Evolutionary conservation across 2,113 vertebrate genomes (phyloP).

Genomic region (Limanda limanda): DNA sequence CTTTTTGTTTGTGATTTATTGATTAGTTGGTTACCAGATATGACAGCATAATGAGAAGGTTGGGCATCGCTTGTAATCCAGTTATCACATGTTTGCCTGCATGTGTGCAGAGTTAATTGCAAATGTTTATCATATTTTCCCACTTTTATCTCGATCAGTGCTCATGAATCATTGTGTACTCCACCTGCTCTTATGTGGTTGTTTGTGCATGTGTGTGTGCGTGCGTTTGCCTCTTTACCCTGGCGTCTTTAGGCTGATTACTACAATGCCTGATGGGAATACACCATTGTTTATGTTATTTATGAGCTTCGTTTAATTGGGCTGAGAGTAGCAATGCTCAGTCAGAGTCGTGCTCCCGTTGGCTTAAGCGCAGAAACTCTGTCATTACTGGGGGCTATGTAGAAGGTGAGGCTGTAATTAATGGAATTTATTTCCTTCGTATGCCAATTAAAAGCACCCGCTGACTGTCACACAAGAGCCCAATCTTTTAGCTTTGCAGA

Average conservation of each 20-base stretch:
- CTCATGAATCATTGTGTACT: background rate
- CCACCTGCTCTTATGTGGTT: slow-evolving; percentile 2
- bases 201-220: slow-evolving; percentile 18
- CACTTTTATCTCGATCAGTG: slow-evolving; percentile 18
- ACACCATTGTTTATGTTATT: slow-evolving; percentile 74
- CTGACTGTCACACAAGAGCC: slow-evolving; percentile 10
- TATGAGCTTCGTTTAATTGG: slow-evolving; percentile 74
- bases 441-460: slow-evolving; percentile 14
- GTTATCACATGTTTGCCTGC: background rate
- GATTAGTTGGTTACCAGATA: background rate
- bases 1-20: background rate
- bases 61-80: background rate
- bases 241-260: slow-evolving; percentile 65
- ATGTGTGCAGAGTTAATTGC: background rate
- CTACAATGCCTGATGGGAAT: slow-evolving; percentile 62
- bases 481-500: background rate
- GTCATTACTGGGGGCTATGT: slow-evolving; percentile 20
- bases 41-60: background rate
- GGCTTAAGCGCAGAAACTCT: slow-evolving; percentile 12
- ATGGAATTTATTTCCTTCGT: slow-evolving; percentile 44
- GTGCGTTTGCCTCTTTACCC: slow-evolving; percentile 19
- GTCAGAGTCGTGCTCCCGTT: slow-evolving; percentile 34
- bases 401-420: slow-evolving; percentile 58
- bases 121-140: slow-evolving; percentile 6
- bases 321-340: slow-evolving; percentile 54